These are phyloP conservation scores for Cydia splendana DNA, from an alignment of 1,140 invertebrate genomes.

Conservation along the genomic window DNA sequence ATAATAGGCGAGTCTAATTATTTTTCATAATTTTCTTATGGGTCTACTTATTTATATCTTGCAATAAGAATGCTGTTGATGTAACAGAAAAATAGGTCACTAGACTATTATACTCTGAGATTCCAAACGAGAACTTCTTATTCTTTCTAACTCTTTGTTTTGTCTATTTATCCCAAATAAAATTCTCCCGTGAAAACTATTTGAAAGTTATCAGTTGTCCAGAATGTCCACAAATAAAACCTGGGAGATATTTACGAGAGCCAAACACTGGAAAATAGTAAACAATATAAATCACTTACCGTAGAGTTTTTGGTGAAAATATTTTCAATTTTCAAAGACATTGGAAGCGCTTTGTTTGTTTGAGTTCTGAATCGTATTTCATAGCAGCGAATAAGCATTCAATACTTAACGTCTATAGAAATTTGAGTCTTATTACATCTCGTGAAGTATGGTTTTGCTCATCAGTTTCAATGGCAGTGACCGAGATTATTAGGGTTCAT, in stretches of 20 bases:
- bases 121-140: background rate
- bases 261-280: constrained; percentile 27
- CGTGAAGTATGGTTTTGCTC: background rate
- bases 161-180: constrained; percentile 7
- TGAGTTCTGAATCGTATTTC: background rate
- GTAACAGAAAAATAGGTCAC: background rate
- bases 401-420: background rate
- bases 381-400: background rate
- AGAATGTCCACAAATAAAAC: background rate
- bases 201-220: background rate
- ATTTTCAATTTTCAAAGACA: constrained; percentile 11
- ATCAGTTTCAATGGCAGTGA: background rate
- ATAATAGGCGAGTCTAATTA: too few species aligned
- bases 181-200: background rate
- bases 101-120: background rate
- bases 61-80: background rate
- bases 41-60: too few species aligned
- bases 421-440: background rate
- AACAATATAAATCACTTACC: constrained; percentile 30
- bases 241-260: constrained; percentile 17
- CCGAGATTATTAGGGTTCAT: background rate
- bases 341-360: constrained; percentile 9
- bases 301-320: constrained; percentile 4
- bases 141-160: constrained; percentile 7
- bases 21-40: too few species aligned